These are phyloP conservation scores for Hippasteria phrygiana DNA, from an alignment of 53 echinoderm and acorn worm species.

Conservation along the genomic window DNA sequence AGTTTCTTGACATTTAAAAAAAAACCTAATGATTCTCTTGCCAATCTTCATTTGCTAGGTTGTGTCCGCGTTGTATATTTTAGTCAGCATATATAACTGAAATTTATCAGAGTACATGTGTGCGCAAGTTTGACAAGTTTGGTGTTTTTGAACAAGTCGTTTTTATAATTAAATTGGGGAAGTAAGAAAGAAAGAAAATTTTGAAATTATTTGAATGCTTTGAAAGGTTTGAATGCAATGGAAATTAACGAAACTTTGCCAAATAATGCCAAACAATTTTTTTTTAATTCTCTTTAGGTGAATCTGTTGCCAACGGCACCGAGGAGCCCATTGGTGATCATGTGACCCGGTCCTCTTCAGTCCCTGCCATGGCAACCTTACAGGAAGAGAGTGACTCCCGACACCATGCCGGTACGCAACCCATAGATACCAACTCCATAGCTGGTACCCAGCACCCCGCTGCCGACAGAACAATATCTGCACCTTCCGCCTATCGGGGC, in stretches of 20 bases:
- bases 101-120: no score
- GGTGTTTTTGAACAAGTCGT: no score
- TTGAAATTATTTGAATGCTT: no score
- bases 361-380: conserved; percentile 53
- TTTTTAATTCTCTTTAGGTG: conserved; percentile 50
- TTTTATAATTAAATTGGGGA: no score
- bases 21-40: no score
- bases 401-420: not conserved
- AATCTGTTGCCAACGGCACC: conserved; percentile 78
- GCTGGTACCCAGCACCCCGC: conserved; percentile 58
- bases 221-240: not conserved
- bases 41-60: no score
- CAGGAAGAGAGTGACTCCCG: not conserved
- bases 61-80: no score
- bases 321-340: conserved; percentile 47
- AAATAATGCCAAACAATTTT: not conserved
- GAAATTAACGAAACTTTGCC: not conserved
- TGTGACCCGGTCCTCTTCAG: conserved; percentile 73
- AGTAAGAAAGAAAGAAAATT: no score
- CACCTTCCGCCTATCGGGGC: conserved; percentile 31
- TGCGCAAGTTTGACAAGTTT: no score
- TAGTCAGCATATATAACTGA: no score
- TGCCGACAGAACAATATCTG: conserved; percentile 72
- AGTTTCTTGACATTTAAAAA: no score
- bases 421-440: conserved; percentile 9